Evolutionary conservation across 2,888 invertebrate species (phyloP).

Genomic region (Choreutis nemorana): DNA sequence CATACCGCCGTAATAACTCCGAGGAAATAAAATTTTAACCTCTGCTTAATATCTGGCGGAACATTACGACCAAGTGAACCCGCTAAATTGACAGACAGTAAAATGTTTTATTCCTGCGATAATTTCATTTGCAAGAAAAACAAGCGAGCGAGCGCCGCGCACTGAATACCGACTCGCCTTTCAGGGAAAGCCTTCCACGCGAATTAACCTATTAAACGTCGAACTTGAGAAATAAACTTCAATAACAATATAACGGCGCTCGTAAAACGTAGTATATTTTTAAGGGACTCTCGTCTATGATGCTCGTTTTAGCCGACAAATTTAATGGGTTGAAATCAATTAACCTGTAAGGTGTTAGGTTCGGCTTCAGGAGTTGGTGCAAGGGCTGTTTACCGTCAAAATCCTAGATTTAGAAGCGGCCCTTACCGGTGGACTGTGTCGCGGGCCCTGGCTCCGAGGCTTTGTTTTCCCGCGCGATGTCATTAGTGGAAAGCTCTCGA

Average conservation of each 20-base stretch:
- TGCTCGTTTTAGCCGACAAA: no score
- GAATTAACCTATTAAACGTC: slow-evolving; percentile 59
- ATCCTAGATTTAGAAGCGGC: no score
- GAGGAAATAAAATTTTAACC: slow-evolving; percentile 62
- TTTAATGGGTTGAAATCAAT: no score
- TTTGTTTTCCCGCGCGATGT: slow-evolving; percentile 58
- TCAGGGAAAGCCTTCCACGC: slow-evolving; percentile 52
- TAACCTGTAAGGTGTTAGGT: no score
- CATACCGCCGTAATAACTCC: slow-evolving; percentile 42
- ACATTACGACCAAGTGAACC: slow-evolving; percentile 38
- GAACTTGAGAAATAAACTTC: slow-evolving; percentile 47
- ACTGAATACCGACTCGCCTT: slow-evolving; percentile 21
- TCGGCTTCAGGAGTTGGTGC: no score
- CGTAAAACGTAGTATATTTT: slow-evolving; percentile 41
- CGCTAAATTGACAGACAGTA: slow-evolving; percentile 62
- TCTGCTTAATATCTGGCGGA: slow-evolving; percentile 57
- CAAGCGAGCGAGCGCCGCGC: slow-evolving; percentile 24
- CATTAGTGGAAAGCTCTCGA: slow-evolving; percentile 62
- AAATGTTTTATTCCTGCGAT: slow-evolving; percentile 63
- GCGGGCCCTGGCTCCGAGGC: slow-evolving; percentile 14
- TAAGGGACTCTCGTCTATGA: no score
- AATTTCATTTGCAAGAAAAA: slow-evolving; percentile 64
- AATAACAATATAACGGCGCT: slow-evolving; percentile 26
- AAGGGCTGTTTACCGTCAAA: no score
- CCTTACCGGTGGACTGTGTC: slow-evolving; percentile 2